Conservation (phyloP, 2,113 vertebrate species). For the Channa maculata region DNA sequence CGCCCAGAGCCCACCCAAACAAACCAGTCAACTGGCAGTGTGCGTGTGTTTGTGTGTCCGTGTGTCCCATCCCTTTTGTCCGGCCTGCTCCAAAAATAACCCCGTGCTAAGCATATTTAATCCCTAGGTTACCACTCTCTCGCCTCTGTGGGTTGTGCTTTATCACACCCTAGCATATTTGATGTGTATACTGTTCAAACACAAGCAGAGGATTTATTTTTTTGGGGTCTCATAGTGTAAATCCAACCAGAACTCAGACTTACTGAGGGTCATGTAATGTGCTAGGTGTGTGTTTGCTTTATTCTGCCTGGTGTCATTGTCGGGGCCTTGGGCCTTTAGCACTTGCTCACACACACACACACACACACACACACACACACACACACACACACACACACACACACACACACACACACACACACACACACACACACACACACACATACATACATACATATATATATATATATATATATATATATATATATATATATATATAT, state of each 20-base stretch:
- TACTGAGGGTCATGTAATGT: constrained; percentile 66
- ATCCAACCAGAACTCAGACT: constrained; percentile 57
- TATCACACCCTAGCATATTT: constrained; percentile 53
- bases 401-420: no score
- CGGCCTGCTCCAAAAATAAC: constrained; percentile 79
- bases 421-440: no score
- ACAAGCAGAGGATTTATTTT: neutral
- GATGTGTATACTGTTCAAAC: constrained; percentile 18
- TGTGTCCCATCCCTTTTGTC: constrained; percentile 58
- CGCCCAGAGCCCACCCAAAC: constrained; percentile 76
- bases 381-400: no score
- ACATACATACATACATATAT: no score
- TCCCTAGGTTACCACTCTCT: constrained; percentile 62
- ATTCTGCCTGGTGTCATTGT: constrained; percentile 18
- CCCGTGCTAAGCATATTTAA: constrained; percentile 78
- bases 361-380: no score
- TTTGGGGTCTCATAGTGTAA: constrained; percentile 20
- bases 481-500: no score
- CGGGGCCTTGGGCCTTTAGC: constrained; percentile 10
- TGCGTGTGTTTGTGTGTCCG: constrained; percentile 47
- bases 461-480: no score
- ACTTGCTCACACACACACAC: no score
- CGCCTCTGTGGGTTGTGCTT: constrained; percentile 24
- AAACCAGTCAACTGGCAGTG: constrained; percentile 76
- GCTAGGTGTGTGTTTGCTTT: constrained; percentile 39